Evolutionary conservation across 2,888 invertebrate genomes (phyloP).

Genomic region (Odontocolon sp.): DNA sequence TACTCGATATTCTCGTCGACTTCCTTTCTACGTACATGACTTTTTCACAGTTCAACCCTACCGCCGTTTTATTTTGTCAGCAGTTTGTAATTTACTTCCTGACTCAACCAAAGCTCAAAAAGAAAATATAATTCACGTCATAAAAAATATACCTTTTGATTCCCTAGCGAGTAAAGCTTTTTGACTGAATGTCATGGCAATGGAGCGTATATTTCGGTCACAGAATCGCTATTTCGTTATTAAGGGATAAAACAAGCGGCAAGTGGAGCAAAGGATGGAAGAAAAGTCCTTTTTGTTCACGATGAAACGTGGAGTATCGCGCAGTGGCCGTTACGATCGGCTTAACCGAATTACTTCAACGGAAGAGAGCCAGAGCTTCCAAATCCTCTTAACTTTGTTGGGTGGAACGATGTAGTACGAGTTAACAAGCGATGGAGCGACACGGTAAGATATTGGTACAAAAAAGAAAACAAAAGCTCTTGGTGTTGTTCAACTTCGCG

Average conservation of each 20-base stretch:
- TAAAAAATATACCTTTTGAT: too few species aligned
- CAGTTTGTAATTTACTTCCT: not conserved
- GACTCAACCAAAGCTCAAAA: not conserved
- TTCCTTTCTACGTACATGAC: not conserved
- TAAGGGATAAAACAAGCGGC: not conserved
- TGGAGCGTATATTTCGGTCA: too few species aligned
- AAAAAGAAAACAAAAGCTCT: not conserved
- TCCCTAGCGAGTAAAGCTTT: too few species aligned
- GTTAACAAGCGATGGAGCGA: slow-evolving; percentile 12
- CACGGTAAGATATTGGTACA: not conserved
- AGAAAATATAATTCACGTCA: not conserved
- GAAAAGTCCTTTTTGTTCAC: not conserved
- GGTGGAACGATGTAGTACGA: slow-evolving; percentile 16
- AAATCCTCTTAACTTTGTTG: slow-evolving; percentile 47
- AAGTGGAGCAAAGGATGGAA: not conserved
- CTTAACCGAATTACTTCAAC: slow-evolving; percentile 50
- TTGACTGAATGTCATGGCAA: too few species aligned
- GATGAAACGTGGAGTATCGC: slow-evolving; percentile 19
- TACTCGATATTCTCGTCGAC: not conserved
- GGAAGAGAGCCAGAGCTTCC: slow-evolving; percentile 15
- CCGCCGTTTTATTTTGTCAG: not conserved
- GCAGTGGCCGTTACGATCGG: slow-evolving; percentile 41
- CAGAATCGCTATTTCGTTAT: not conserved
- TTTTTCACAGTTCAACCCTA: not conserved
- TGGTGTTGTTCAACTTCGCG: slow-evolving; percentile 13